These are phyloP conservation scores for Lucifuga dentata DNA, from an alignment of 2,113 vertebrate genomes.

Conservation along the genomic window DNA sequence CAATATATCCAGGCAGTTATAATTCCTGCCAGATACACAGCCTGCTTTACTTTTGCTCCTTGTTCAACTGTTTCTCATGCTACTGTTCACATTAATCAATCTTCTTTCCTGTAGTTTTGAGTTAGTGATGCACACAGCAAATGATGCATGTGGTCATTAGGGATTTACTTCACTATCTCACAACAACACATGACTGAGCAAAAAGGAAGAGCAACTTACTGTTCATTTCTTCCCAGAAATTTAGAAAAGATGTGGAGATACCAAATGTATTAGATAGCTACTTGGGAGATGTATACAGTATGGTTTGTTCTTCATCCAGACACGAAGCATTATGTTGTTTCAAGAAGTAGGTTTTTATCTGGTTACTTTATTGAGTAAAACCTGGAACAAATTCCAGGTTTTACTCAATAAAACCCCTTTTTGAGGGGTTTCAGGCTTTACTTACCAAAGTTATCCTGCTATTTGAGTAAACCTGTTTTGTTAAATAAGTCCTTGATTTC, in stretches of 20 bases:
- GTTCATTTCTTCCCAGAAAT: conserved; percentile 20
- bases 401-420: too few species aligned
- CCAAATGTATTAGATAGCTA: conserved; percentile 52
- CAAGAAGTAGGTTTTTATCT: not conserved
- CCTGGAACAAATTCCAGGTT: too few species aligned
- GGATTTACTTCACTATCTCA: conserved; percentile 3
- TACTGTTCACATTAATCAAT: conserved; percentile 11
- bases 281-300: conserved; percentile 32
- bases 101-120: conserved; percentile 9
- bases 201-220: not conserved
- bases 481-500: conserved; percentile 1
- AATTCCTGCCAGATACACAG: conserved; percentile 33
- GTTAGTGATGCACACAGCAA: conserved; percentile 1
- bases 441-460: too few species aligned
- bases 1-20: conserved; percentile 19
- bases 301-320: conserved; percentile 26
- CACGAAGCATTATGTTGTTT: conserved; percentile 32
- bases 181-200: not conserved
- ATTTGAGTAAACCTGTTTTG: too few species aligned
- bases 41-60: conserved; percentile 2
- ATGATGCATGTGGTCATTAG: conserved; percentile 15
- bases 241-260: conserved; percentile 19
- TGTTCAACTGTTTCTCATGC: too few species aligned
- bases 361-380: too few species aligned
- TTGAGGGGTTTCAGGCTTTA: too few species aligned